Percentiles rank a stretch among this genome's conserved stretches.
Conservation (phyloP, 2,113 vertebrate genomes). For the Hemibates koningsi region DNA sequence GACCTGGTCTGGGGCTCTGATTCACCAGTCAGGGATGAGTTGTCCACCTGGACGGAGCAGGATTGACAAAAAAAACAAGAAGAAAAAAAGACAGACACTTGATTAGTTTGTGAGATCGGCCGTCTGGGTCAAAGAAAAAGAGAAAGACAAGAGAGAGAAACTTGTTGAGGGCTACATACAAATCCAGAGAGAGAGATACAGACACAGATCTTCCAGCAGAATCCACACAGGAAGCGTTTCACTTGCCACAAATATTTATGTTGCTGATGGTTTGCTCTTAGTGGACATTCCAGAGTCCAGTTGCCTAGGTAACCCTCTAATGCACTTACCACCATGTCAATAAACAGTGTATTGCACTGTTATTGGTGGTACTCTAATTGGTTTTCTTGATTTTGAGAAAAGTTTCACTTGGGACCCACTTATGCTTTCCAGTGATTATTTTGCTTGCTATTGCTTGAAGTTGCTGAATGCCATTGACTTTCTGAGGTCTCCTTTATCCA, state of each 20-base stretch:
- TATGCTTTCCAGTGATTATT: background rate
- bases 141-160: background rate
- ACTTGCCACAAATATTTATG: background rate
- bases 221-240: fast-evolving
- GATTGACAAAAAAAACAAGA: background rate
- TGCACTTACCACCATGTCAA: background rate
- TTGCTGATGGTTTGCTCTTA: background rate
- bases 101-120: background rate
- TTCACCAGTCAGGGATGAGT: conserved; percentile 86
- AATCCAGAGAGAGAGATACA: background rate
- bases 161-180: background rate
- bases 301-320: background rate
- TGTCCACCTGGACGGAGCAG: conserved; percentile 75
- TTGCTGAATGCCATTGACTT: background rate
- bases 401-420: background rate
- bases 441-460: background rate
- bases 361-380: background rate
- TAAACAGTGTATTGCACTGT: background rate
- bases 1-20: conserved; percentile 88
- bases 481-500: background rate
- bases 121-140: background rate
- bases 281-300: background rate
- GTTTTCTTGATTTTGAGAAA: background rate
- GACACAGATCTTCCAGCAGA: background rate
- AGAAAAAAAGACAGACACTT: fast-evolving